A percentile compares a stretch with the other conserved stretches of the same genome.
phyloP scores from a whole-genome alignment of 92 coral and sea anemone species.

The Parazoanthus swiftii region DNA sequence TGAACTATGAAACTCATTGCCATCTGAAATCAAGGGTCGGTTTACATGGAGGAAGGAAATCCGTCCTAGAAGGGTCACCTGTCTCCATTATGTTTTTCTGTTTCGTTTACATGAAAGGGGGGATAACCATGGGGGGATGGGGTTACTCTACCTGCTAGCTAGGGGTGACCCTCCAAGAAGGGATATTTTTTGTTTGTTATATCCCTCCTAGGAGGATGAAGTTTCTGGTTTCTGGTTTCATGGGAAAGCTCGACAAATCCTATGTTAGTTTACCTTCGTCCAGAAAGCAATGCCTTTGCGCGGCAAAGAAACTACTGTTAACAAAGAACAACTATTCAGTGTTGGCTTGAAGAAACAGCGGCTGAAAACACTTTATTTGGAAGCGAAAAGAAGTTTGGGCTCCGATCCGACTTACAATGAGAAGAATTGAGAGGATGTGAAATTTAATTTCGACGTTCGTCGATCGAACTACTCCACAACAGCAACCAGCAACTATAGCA shows the following conservation, averaged over 20 bases:
- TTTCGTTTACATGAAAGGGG: constrained; percentile 49
- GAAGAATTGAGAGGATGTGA: background rate
- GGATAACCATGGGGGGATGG: constrained; percentile 50
- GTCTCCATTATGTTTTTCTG: background rate
- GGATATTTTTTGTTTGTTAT: constrained; percentile 28
- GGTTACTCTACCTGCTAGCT: constrained; percentile 57
- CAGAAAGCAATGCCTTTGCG: too few species aligned
- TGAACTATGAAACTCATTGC: too few species aligned
- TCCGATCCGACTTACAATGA: background rate
- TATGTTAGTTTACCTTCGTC: background rate
- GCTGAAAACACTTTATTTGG: background rate
- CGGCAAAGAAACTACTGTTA: background rate
- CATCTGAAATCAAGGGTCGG: too few species aligned
- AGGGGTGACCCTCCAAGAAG: constrained; percentile 51
- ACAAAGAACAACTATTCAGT: too few species aligned
- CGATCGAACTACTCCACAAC: background rate
- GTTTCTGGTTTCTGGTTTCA: background rate
- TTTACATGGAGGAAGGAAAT: too few species aligned
- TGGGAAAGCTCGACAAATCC: background rate
- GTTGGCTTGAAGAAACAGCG: too few species aligned
- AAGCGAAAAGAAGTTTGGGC: background rate
- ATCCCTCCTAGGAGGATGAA: constrained; percentile 46
- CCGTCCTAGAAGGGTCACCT: too few species aligned
- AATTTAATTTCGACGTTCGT: background rate
- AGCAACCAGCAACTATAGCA: background rate